phyloP scores from a whole-genome alignment of 37 sponge, comb jelly and placozoan species.

The Aphrocallistes beatrix region DNA sequence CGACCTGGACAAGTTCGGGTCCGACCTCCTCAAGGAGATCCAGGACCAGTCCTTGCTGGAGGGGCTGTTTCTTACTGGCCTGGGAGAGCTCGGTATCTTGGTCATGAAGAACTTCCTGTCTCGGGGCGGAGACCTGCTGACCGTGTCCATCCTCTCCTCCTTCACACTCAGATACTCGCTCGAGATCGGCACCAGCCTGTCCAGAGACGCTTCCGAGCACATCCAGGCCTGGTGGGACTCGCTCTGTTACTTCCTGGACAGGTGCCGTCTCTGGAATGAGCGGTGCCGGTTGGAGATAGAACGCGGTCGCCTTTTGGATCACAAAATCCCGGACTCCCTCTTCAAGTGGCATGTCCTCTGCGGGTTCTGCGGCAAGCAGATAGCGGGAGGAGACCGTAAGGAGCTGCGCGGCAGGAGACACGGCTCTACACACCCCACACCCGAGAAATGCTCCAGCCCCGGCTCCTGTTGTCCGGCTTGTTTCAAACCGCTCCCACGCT shows the following conservation, averaged over 20 bases:
- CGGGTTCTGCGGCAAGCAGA: neutral
- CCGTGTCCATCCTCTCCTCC: neutral
- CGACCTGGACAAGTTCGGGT: neutral
- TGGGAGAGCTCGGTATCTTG: neutral
- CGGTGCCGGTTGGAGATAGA: neutral
- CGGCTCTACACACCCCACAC: neutral
- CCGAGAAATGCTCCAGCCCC: neutral
- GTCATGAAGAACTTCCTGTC: neutral
- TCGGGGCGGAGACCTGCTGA: neutral
- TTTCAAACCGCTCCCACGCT: neutral
- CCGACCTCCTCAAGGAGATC: neutral
- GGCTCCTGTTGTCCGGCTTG: neutral
- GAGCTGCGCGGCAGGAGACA: neutral
- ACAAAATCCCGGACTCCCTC: neutral
- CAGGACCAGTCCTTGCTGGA: neutral
- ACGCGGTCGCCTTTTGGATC: neutral
- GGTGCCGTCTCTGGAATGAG: neutral
- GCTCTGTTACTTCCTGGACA: neutral
- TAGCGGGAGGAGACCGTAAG: neutral
- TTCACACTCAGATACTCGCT: neutral
- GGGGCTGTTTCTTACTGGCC: neutral
- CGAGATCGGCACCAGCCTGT: neutral
- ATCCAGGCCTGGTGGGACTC: neutral
- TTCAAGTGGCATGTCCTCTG: neutral
- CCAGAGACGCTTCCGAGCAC: neutral